Evolutionary conservation across 1,140 invertebrate genomes (phyloP).

Genomic region (Pseudomyrmex pallidus): DNA sequence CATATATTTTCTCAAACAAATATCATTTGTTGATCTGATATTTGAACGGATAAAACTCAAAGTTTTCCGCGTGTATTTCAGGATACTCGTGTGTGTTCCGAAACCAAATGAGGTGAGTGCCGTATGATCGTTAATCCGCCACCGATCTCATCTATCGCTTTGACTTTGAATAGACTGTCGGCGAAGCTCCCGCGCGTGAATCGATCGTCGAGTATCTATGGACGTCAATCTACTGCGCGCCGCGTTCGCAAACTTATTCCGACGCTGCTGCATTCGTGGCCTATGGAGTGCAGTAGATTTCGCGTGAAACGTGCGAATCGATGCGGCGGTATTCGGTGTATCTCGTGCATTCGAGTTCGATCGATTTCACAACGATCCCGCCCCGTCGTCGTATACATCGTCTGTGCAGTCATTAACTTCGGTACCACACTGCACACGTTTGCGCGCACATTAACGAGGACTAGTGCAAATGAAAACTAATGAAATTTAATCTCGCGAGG

Average conservation of each 20-base stretch:
- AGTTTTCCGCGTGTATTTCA: background rate
- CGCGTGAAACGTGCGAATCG: slow-evolving; percentile 59
- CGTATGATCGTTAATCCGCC: background rate
- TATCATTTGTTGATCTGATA: too few relatives aligned
- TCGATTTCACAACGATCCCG: slow-evolving; percentile 47
- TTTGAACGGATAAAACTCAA: background rate
- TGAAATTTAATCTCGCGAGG: background rate
- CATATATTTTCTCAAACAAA: too few relatives aligned
- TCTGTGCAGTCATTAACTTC: slow-evolving; percentile 43
- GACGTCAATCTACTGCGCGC: slow-evolving; percentile 47
- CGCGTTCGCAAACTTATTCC: slow-evolving; percentile 52
- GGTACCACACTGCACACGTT: slow-evolving; percentile 6
- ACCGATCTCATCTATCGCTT: slow-evolving; percentile 25
- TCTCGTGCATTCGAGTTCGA: slow-evolving; percentile 10
- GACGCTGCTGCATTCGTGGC: slow-evolving; percentile 24
- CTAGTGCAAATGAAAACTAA: slow-evolving; percentile 32
- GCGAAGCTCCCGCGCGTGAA: slow-evolving; percentile 31
- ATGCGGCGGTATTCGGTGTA: slow-evolving; percentile 32
- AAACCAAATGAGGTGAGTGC: background rate
- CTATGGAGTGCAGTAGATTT: slow-evolving; percentile 62
- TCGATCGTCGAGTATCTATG: slow-evolving; percentile 62
- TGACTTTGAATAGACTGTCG: slow-evolving; percentile 52
- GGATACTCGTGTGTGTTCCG: background rate
- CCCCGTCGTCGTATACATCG: slow-evolving; percentile 17
- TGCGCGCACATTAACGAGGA: slow-evolving; percentile 26